phyloP scores from a whole-genome alignment of 2,113 vertebrate species.

The Xiphophorus maculatus region DNA sequence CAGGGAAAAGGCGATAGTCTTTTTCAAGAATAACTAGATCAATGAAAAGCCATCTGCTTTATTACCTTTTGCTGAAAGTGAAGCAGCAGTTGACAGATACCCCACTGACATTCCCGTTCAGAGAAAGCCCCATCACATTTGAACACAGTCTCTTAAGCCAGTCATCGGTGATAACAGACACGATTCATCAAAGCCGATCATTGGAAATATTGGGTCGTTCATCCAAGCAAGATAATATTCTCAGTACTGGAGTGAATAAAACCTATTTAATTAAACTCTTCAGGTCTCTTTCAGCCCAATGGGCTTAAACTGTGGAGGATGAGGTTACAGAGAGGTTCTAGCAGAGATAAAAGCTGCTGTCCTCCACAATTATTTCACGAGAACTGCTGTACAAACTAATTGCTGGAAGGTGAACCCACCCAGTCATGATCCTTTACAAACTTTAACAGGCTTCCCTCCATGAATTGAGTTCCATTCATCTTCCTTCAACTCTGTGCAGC shows the following conservation, averaged over 20 bases:
- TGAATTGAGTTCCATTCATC: not conserved
- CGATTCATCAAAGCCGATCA: constrained; percentile 13
- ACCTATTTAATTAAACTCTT: constrained; percentile 34
- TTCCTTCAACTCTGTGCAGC: no score
- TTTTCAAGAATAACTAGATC: constrained; percentile 14
- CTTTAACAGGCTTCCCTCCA: not conserved
- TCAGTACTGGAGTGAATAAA: constrained; percentile 14
- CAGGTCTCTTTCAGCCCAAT: not conserved
- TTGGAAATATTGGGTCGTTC: constrained; percentile 1
- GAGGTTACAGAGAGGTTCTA: constrained; percentile 10
- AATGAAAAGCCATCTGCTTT: constrained; percentile 22
- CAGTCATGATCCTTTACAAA: not conserved
- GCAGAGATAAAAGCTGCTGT: constrained; percentile 32
- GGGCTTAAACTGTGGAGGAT: constrained; percentile 16
- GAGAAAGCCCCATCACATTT: constrained; percentile 11
- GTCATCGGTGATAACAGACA: not conserved
- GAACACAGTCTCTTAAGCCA: constrained; percentile 10
- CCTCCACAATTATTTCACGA: not conserved
- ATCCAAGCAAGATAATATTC: not conserved
- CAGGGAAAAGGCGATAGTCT: not conserved
- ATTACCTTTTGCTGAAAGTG: constrained; percentile 22
- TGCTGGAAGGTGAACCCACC: not conserved
- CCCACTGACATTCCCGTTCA: constrained; percentile 29
- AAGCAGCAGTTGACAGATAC: constrained; percentile 28
- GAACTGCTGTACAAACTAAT: not conserved